Percentiles rank a stretch among this genome's conserved stretches.
Evolutionary conservation across 2,888 invertebrate genomes (phyloP).

Genomic region (Stenodera caucasica): DNA sequence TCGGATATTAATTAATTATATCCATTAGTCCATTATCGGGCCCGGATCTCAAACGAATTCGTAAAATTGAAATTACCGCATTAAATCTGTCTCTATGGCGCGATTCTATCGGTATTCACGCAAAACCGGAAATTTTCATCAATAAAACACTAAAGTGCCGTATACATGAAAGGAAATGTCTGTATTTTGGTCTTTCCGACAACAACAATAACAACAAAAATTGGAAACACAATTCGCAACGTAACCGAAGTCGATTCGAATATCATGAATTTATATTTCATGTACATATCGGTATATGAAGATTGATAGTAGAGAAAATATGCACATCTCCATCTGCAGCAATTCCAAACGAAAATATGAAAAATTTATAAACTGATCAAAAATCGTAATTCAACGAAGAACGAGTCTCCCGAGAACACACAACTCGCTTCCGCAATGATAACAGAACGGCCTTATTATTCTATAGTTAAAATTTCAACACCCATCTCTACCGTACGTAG

Average conservation of each 20-base stretch:
- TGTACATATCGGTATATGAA: neutral
- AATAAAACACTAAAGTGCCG: no score
- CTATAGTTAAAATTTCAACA: no score
- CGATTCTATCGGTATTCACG: neutral
- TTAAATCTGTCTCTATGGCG: neutral
- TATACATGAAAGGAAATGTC: no score
- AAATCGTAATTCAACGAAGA: constrained; percentile 33
- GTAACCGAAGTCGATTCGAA: neutral
- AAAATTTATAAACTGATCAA: constrained; percentile 41
- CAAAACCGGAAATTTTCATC: neutral
- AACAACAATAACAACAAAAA: neutral
- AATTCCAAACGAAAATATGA: constrained; percentile 36
- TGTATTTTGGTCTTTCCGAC: neutral
- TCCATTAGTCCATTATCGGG: constrained; percentile 14
- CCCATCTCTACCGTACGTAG: no score
- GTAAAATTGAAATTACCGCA: no score
- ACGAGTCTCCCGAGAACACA: no score
- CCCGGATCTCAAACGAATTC: constrained; percentile 8
- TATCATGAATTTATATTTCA: neutral
- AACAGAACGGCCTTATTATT: no score
- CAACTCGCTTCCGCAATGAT: no score
- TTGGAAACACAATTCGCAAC: neutral
- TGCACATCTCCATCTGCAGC: constrained; percentile 24
- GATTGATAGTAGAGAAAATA: constrained; percentile 10
- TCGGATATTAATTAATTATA: constrained; percentile 23